Evolutionary conservation across 2,113 vertebrate species (phyloP).

Genomic region (Zosterops lateralis): DNA sequence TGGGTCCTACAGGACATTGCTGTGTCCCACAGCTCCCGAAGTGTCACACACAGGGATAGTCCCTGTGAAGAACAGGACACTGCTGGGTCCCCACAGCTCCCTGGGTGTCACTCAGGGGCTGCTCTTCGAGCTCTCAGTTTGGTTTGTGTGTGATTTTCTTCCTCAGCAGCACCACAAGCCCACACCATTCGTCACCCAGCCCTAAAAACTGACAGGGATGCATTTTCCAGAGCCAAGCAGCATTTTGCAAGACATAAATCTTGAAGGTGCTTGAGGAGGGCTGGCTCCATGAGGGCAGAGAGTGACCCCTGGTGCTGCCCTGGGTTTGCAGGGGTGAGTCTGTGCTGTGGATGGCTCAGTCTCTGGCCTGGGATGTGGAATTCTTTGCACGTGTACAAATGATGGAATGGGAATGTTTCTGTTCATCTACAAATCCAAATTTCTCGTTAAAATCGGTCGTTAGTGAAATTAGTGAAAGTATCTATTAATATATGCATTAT

Average conservation of each 20-base stretch:
- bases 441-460: conserved; percentile 47
- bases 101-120: neutral
- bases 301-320: neutral
- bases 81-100: neutral
- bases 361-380: neutral
- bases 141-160: neutral
- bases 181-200: neutral
- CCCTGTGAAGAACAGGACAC: neutral
- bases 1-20: neutral
- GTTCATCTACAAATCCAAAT: conserved; percentile 46
- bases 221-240: neutral
- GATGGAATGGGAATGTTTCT: neutral
- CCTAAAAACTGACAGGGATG: neutral
- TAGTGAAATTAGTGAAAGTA: conserved; percentile 48
- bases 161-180: neutral
- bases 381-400: neutral
- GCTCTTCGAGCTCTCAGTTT: neutral
- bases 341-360: neutral
- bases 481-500: conserved; percentile 49
- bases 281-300: neutral
- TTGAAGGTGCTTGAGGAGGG: neutral
- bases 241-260: neutral
- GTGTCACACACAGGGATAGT: neutral
- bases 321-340: neutral
- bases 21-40: too few species aligned